These are phyloP conservation scores for Podiceps cristatus DNA, from an alignment of 2,113 vertebrate genomes.

Conservation along the genomic window DNA sequence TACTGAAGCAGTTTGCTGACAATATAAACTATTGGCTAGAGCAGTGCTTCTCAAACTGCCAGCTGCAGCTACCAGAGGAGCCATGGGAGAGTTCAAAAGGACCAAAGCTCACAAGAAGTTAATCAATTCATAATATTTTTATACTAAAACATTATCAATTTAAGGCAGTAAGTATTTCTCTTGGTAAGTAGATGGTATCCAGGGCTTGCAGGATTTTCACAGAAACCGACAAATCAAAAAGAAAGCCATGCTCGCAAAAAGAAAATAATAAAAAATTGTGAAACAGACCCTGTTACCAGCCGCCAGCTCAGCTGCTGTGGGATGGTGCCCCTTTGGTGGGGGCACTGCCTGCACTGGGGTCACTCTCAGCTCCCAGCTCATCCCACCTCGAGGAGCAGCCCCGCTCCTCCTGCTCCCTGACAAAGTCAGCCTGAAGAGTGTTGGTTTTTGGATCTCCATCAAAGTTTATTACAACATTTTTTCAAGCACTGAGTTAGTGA, in stretches of 20 bases:
- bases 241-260: neutral
- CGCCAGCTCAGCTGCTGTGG: neutral
- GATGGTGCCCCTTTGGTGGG: neutral
- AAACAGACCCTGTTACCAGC: neutral
- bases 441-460: rapidly evolving
- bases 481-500: neutral
- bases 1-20: neutral
- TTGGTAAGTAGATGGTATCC: neutral
- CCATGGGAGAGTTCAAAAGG: neutral
- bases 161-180: neutral
- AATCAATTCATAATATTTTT: neutral
- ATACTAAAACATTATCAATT: neutral
- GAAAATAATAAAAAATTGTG: neutral
- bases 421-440: neutral
- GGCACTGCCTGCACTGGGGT: neutral
- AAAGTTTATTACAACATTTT: neutral
- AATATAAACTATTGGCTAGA: neutral
- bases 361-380: neutral
- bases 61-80: neutral
- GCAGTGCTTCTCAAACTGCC: neutral
- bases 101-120: neutral
- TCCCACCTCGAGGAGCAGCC: neutral
- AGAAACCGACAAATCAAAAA: neutral
- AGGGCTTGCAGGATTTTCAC: neutral
- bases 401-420: neutral